Evolutionary conservation across 1,140 invertebrate species (phyloP), one percentile per base, ranked within the genome.

Genomic region (Drosophila tristis): DNA sequence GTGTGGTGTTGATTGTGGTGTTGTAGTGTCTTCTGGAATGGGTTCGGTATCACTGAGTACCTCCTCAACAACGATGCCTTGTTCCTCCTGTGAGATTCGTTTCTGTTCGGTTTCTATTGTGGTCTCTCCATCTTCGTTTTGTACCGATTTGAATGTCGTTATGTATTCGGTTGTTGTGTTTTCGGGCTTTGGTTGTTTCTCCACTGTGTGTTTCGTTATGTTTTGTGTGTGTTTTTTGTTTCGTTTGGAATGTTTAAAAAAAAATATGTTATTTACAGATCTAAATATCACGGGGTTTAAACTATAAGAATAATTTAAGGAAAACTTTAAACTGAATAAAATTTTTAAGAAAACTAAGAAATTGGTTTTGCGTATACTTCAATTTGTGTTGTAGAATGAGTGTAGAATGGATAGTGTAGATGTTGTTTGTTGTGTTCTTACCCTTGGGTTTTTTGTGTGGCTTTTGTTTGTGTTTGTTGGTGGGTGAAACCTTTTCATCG

Each of bases 91-190:
- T 25, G 86, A 91, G 56, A 92, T 55, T 79, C 75, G 90, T 55
- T 86, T 92, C 61, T 71, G 85, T 91, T 90, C 78, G 58, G 73
- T 78, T 85, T 92, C 78, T 62, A 91, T 84, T 39, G 74, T 74
- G 44, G 78, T 85, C 81, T 87, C 82, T 54, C 90, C 90, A 61
- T 89, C 78, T 73, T 92, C 91, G 50, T 82, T 82, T 90, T 91
- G 90, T 65, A 86, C 75, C 51, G 91, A 90, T 64, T 92, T 91
- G 74, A 92, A 89, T 90, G 91, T 92, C 61, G 91, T 92, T 55
- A 92, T 90, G 76, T 90, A 91, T 90, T 91, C 90, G 76, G 71
- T 77, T 80, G 84, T 70, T 64, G 62, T 78, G 81, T 91, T 71
- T 89, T 89, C 68, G 39, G 59, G 59, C 53, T 75, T 86, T 63